phyloP scores from a whole-genome alignment of 2,888 invertebrate genomes.

The Synergus laeviventris region DNA sequence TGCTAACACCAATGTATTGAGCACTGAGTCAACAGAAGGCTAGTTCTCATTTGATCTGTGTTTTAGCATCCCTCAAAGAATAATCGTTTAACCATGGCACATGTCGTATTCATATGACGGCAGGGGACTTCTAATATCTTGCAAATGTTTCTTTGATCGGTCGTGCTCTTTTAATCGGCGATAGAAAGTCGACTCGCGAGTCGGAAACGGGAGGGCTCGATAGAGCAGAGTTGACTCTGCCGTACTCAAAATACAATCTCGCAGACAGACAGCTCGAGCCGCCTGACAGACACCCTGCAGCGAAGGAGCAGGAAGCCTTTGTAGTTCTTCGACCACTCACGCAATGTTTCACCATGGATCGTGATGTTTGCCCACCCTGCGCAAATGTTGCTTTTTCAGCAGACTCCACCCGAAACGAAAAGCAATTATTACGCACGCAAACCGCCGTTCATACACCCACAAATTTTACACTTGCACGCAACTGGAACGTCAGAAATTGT shows the following conservation, averaged over 20 bases:
- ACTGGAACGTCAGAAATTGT: not conserved
- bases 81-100: slow-evolving; percentile 31
- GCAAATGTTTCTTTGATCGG: slow-evolving; percentile 39
- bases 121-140: slow-evolving; percentile 17
- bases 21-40: slow-evolving; percentile 1
- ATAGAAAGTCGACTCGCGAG: slow-evolving; percentile 19
- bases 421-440: slow-evolving; percentile 67
- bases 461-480: not conserved
- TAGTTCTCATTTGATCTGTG: not conserved
- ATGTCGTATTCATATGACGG: slow-evolving; percentile 33
- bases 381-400: slow-evolving; percentile 61
- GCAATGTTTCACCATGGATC: slow-evolving; percentile 37
- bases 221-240: slow-evolving; percentile 40
- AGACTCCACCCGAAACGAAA: slow-evolving; percentile 58
- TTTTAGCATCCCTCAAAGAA: not conserved
- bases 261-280: slow-evolving; percentile 63
- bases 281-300: slow-evolving; percentile 59
- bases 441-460: slow-evolving; percentile 33
- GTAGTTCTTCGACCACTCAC: slow-evolving; percentile 59
- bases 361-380: slow-evolving; percentile 31
- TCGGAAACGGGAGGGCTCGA: slow-evolving; percentile 29
- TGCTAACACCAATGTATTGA: not conserved
- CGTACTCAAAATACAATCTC: slow-evolving; percentile 47
- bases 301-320: slow-evolving; percentile 67
- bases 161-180: slow-evolving; percentile 33